A percentile compares a stretch with the other conserved stretches of the same genome.
These are phyloP conservation scores for Pterocles orientalis DNA, from an alignment of 2,113 vertebrate species.

Conservation along the genomic window DNA sequence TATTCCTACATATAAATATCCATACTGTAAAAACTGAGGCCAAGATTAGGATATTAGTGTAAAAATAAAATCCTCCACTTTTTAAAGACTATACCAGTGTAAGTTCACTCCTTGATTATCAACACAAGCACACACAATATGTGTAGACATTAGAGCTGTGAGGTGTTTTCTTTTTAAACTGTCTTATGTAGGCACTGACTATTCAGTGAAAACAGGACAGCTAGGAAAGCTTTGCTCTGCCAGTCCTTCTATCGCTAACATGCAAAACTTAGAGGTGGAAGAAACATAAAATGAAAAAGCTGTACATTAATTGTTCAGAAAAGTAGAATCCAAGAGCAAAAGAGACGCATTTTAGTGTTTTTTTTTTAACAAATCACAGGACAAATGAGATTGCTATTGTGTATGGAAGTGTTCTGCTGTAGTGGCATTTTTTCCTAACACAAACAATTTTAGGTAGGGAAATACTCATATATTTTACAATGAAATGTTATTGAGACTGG, in stretches of 20 bases:
- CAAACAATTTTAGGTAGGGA: not conserved
- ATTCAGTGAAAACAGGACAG: not conserved
- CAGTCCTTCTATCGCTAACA: not conserved
- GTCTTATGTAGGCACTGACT: not conserved
- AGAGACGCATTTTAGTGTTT: not conserved
- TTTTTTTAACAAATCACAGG: not conserved
- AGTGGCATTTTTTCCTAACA: not conserved
- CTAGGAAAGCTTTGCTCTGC: not conserved
- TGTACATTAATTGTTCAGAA: not conserved
- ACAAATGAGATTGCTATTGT: not conserved
- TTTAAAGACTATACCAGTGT: not conserved
- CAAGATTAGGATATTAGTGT: not conserved
- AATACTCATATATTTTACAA: constrained; percentile 1
- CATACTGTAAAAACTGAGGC: not conserved
- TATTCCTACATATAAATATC: not conserved
- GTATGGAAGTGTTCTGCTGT: not conserved
- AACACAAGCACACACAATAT: not conserved
- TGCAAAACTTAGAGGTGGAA: not conserved
- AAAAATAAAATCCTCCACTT: not conserved
- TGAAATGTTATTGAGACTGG: not conserved
- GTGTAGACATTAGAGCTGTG: not conserved
- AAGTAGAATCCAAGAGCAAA: not conserved
- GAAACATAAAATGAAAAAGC: not conserved
- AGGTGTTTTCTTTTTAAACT: not conserved
- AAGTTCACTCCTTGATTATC: not conserved